Conservation (phyloP, 2,888 invertebrate genomes). For the Laothoe populi region DNA sequence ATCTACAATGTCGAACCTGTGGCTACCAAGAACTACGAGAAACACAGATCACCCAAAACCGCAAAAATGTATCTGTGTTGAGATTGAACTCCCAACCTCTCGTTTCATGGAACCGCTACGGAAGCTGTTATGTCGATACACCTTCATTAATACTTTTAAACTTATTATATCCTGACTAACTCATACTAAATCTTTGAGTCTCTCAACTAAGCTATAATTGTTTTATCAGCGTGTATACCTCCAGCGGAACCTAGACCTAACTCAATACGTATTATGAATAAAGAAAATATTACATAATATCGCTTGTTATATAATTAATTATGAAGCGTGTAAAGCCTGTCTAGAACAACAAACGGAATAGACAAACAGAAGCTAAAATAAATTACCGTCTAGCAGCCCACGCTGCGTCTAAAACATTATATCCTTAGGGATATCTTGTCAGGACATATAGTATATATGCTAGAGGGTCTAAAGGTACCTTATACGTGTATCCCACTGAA, state of each 20-base stretch:
- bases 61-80: too few relatives aligned
- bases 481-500: too few relatives aligned
- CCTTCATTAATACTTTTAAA: too few relatives aligned
- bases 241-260: not conserved
- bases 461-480: not conserved
- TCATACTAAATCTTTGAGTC: not conserved
- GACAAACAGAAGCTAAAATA: conserved; percentile 35
- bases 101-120: too few relatives aligned
- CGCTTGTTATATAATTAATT: not conserved
- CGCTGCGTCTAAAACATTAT: conserved; percentile 32
- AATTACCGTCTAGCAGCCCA: conserved; percentile 40
- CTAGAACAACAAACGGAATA: conserved; percentile 8
- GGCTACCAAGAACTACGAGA: too few relatives aligned
- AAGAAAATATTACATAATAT: conserved; percentile 1
- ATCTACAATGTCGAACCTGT: too few relatives aligned
- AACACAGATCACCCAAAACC: too few relatives aligned
- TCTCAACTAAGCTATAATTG: not conserved
- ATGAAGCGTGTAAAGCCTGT: not conserved
- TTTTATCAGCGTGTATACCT: conserved; percentile 7
- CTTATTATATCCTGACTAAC: too few relatives aligned
- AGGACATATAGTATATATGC: not conserved
- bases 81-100: too few relatives aligned
- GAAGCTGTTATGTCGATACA: too few relatives aligned
- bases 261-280: not conserved
- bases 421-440: conserved; percentile 19